Evolutionary conservation across 2,113 vertebrate species (phyloP).

Genomic region (Ivindomyrus marchei): DNA sequence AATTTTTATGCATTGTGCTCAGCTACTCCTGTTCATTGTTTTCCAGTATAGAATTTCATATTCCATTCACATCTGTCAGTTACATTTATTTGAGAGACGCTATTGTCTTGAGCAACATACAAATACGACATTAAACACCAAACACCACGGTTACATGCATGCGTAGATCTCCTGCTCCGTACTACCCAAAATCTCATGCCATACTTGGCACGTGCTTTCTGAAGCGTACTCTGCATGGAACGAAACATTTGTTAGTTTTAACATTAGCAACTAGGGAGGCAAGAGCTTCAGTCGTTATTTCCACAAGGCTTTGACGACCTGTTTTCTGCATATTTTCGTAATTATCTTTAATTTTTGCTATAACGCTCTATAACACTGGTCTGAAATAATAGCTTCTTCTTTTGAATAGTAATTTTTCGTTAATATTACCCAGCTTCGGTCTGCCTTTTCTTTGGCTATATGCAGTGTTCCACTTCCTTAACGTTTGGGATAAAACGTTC

Average conservation of each 20-base stretch:
- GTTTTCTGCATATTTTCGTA: neutral
- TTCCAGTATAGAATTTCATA: neutral
- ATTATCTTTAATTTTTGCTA: neutral
- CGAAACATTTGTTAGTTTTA: neutral
- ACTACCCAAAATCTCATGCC: no score
- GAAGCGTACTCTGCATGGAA: neutral
- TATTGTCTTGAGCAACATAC: neutral
- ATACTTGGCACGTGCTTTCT: neutral
- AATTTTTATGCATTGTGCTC: neutral
- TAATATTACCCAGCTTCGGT: neutral
- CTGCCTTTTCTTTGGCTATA: neutral
- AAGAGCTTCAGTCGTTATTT: neutral
- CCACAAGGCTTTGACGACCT: neutral
- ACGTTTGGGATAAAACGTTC: neutral
- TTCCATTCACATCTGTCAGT: neutral
- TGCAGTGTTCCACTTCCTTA: neutral
- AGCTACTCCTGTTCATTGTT: neutral
- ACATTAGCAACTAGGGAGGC: neutral
- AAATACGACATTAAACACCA: neutral
- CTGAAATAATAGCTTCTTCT: neutral
- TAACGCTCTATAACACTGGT: neutral
- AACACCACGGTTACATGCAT: neutral
- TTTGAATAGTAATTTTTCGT: neutral
- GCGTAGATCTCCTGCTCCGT: no score
- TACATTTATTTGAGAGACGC: neutral